A percentile compares a stretch with the other conserved stretches of the same genome.
phyloP scores from a whole-genome alignment of 1,140 invertebrate species.

The Hypsibius dujardini region DNA sequence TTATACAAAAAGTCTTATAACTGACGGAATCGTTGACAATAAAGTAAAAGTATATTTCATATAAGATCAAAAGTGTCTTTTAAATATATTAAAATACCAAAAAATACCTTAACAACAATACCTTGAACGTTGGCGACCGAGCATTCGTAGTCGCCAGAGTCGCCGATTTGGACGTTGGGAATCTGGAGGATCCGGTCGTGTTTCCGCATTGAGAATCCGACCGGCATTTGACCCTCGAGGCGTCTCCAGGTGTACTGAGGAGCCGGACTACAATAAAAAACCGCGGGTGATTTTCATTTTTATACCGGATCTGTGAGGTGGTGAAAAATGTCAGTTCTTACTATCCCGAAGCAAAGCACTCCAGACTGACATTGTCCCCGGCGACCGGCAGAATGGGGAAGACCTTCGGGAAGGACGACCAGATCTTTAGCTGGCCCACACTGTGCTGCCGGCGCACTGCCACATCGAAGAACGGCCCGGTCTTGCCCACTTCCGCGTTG shows the following conservation, averaged over 20 bases:
- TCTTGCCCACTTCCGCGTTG: conserved; percentile 62
- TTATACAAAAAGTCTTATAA: too few species aligned
- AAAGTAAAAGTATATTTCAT: too few species aligned
- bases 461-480: conserved; percentile 72
- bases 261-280: conserved; percentile 45
- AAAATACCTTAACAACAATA: too few species aligned
- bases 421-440: conserved; percentile 20
- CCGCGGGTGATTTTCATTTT: conserved; percentile 16
- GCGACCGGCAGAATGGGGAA: conserved; percentile 75
- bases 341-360: conserved; percentile 91
- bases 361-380: conserved; percentile 68
- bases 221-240: conserved; percentile 41
- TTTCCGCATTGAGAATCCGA: conserved; percentile 46
- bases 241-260: conserved; percentile 83
- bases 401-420: conserved; percentile 60
- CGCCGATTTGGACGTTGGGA: conserved; percentile 64
- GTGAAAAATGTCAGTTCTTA: conserved; percentile 35
- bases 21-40: too few species aligned
- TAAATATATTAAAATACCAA: too few species aligned
- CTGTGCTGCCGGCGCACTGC: conserved; percentile 58
- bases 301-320: neutral
- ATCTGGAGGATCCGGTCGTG: conserved; percentile 70
- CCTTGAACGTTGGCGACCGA: conserved; percentile 60
- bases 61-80: too few species aligned
- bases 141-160: conserved; percentile 80